Conservation (phyloP, 37 sponge, comb jelly and placozoan genomes). For the Theonella swinhoei region DNA sequence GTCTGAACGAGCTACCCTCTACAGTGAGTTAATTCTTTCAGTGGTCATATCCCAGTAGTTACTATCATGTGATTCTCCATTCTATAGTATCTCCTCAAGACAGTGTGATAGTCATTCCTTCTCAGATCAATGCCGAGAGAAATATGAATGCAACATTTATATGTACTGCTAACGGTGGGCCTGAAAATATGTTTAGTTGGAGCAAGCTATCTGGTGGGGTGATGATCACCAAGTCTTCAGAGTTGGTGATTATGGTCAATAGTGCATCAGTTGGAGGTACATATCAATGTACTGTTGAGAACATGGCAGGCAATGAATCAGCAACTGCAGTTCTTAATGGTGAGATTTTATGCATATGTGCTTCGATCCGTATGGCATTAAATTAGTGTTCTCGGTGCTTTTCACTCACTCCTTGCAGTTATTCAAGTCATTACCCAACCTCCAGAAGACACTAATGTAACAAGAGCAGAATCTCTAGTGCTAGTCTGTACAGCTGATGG, state of each 20-base stretch:
- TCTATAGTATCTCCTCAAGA: conserved; percentile 32
- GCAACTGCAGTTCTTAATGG: conserved; percentile 19
- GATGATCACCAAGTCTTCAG: not conserved
- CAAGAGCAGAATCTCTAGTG: not conserved
- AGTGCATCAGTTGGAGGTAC: conserved; percentile 63
- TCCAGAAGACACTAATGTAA: conserved; percentile 34
- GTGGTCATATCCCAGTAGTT: too few relatives aligned
- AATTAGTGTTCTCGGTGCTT: not conserved
- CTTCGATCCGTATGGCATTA: not conserved
- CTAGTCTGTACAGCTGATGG: conserved; percentile 49
- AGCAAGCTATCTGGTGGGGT: conserved; percentile 15
- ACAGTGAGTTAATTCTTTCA: too few relatives aligned
- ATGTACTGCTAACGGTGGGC: conserved; percentile 61
- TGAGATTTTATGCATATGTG: not conserved
- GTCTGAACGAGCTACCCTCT: too few relatives aligned
- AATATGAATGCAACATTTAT: conserved; percentile 12
- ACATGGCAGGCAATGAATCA: conserved; percentile 55
- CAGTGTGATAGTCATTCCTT: conserved; percentile 29
- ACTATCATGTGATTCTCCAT: not conserved
- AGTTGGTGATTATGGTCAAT: not conserved
- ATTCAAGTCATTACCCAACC: conserved; percentile 12
- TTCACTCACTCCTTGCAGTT: conserved; percentile 30
- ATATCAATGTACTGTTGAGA: conserved; percentile 63
- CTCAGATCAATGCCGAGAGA: not conserved
- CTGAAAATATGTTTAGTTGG: conserved; percentile 48